phyloP scores from a whole-genome alignment of 2,888 invertebrate species.

The Mesoligia furuncula region DNA sequence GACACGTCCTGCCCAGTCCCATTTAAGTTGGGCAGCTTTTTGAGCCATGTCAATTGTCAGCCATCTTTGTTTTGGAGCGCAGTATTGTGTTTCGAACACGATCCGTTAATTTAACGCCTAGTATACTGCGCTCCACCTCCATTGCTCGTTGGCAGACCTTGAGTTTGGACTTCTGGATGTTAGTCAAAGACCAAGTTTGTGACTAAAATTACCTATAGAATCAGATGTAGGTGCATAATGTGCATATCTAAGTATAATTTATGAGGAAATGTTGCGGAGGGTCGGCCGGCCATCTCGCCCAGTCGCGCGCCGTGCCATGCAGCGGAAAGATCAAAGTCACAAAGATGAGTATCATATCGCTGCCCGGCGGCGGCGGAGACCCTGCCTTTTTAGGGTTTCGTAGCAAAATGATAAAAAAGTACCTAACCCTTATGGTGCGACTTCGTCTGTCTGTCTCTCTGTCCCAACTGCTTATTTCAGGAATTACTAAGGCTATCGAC shows the following conservation, averaged over 20 bases:
- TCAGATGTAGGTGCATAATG: not conserved
- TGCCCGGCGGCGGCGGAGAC: constrained; percentile 62
- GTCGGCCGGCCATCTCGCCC: constrained; percentile 1
- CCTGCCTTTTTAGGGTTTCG: constrained; percentile 15
- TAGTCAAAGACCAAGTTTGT: no score
- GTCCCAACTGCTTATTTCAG: not conserved
- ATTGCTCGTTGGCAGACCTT: no score
- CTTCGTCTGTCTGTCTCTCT: not conserved
- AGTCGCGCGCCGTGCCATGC: constrained; percentile 65
- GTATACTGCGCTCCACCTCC: no score
- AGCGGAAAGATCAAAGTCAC: constrained; percentile 83
- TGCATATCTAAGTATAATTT: constrained; percentile 8
- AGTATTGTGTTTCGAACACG: no score
- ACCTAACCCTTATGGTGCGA: not conserved
- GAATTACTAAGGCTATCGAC: not conserved
- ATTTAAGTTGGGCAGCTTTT: no score
- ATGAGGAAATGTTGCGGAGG: constrained; percentile 3
- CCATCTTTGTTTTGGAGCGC: no score
- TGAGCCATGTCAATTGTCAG: no score
- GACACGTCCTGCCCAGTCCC: no score
- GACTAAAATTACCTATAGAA: constrained; percentile 5
- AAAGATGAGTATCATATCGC: constrained; percentile 85
- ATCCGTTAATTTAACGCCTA: no score
- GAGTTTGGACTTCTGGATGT: no score
- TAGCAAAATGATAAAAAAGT: constrained; percentile 6